Conservation (phyloP, 2,888 invertebrate species). For the Aleiodes alternator region DNA sequence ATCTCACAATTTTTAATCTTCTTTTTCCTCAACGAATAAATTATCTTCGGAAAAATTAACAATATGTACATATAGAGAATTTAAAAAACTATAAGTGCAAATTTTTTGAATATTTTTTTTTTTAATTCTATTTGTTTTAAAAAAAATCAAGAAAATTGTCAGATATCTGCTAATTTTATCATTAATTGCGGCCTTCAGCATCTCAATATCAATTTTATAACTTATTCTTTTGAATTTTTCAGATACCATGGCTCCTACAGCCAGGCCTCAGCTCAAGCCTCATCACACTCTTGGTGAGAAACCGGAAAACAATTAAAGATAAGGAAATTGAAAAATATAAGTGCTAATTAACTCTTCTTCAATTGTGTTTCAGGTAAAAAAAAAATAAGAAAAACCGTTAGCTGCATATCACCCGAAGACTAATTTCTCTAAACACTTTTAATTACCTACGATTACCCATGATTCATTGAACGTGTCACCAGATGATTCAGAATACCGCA, state of each 20-base stretch:
- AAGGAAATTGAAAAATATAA: neutral
- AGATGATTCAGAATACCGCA: constrained; percentile 1
- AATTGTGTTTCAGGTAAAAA: constrained; percentile 13
- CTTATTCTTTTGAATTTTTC: neutral
- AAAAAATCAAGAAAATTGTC: too few relatives aligned
- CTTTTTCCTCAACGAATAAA: too few relatives aligned
- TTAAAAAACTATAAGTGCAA: too few relatives aligned
- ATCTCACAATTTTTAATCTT: too few relatives aligned
- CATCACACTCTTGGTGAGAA: constrained; percentile 57
- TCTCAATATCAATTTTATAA: neutral
- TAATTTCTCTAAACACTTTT: constrained; percentile 18
- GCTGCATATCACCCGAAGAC: neutral
- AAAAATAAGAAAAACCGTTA: neutral
- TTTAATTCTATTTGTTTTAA: too few relatives aligned
- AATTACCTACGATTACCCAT: neutral
- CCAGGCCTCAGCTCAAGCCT: constrained; percentile 62
- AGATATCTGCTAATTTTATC: too few relatives aligned
- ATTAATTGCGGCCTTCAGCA: neutral
- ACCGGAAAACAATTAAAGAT: neutral
- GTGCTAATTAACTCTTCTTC: neutral
- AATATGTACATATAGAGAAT: too few relatives aligned
- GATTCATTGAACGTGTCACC: constrained; percentile 11
- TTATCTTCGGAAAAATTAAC: too few relatives aligned
- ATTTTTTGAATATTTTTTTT: too few relatives aligned
- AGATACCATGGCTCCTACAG: constrained; percentile 55